Percentiles rank a stretch among this genome's conserved stretches.
phyloP scores from a whole-genome alignment of 2,888 invertebrate genomes.

The Nymphalis urticae region DNA sequence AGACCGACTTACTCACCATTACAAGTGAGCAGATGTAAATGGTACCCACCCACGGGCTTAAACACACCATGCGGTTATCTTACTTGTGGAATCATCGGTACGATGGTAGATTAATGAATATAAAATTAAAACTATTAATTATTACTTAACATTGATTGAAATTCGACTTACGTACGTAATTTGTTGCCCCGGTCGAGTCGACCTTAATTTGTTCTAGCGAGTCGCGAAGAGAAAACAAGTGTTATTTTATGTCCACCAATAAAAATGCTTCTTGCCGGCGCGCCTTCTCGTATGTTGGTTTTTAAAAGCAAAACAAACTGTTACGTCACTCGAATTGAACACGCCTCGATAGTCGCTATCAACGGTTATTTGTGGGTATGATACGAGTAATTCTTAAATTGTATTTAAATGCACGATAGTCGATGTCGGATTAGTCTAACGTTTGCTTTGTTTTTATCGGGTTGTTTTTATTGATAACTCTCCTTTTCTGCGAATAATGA shows the following conservation, averaged over 20 bases:
- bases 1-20: too few relatives aligned
- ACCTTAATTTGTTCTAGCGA: conserved; percentile 25
- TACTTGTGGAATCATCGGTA: too few relatives aligned
- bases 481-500: too few relatives aligned
- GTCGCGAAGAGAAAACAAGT: conserved; percentile 12
- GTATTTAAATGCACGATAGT: not conserved
- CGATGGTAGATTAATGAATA: not conserved
- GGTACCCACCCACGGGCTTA: too few relatives aligned
- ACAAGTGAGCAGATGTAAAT: too few relatives aligned
- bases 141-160: not conserved
- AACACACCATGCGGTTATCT: too few relatives aligned
- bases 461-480: too few relatives aligned
- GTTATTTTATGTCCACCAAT: conserved; percentile 44
- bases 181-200: conserved; percentile 15
- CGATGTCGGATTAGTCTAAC: not conserved
- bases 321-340: conserved; percentile 31
- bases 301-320: conserved; percentile 30
- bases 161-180: conserved; percentile 13
- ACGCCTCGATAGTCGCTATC: conserved; percentile 19
- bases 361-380: not conserved
- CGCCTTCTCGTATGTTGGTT: conserved; percentile 45
- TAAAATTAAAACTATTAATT: not conserved
- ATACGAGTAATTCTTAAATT: not conserved
- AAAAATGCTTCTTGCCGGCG: conserved; percentile 43
- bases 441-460: too few relatives aligned